Percentiles rank a stretch among this genome's conserved stretches.
phyloP scores from a whole-genome alignment of 2,113 vertebrate genomes.

The Ciconia stormi region DNA sequence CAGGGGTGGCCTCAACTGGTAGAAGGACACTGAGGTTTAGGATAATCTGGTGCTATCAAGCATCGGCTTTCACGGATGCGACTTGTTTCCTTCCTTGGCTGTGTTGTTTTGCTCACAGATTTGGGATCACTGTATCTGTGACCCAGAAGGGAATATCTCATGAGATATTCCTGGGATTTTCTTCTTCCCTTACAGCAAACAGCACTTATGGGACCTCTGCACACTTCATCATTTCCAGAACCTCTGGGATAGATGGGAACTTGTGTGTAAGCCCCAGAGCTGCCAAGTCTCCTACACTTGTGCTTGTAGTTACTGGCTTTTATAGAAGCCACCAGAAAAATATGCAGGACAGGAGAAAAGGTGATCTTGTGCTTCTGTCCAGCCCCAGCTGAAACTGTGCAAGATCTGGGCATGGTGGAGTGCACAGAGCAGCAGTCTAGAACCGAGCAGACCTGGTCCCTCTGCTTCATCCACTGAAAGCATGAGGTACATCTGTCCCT shows the following conservation, averaged over 20 bases:
- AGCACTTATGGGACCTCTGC: background rate
- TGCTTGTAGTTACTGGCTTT: background rate
- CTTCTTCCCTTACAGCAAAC: background rate
- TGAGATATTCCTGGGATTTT: background rate
- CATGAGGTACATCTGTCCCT: background rate
- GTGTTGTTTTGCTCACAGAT: background rate
- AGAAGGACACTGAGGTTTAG: background rate
- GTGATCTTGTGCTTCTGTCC: background rate
- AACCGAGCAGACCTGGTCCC: fast-evolving
- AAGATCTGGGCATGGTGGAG: background rate
- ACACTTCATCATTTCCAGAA: background rate
- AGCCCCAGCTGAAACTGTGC: background rate
- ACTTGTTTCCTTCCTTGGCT: background rate
- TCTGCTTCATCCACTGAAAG: background rate
- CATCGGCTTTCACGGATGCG: background rate
- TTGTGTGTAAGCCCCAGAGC: background rate
- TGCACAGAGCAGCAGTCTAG: background rate
- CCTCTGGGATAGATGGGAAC: background rate
- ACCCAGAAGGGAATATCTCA: background rate
- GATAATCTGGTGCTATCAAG: background rate
- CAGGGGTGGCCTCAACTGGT: background rate
- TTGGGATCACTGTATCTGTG: background rate
- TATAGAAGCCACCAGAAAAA: background rate
- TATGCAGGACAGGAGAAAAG: background rate
- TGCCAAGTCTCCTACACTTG: fast-evolving